A percentile compares a stretch with the other conserved stretches of the same genome.
Evolutionary conservation across 1,140 invertebrate species (phyloP).

Genomic region (Ylistrum balloti): DNA sequence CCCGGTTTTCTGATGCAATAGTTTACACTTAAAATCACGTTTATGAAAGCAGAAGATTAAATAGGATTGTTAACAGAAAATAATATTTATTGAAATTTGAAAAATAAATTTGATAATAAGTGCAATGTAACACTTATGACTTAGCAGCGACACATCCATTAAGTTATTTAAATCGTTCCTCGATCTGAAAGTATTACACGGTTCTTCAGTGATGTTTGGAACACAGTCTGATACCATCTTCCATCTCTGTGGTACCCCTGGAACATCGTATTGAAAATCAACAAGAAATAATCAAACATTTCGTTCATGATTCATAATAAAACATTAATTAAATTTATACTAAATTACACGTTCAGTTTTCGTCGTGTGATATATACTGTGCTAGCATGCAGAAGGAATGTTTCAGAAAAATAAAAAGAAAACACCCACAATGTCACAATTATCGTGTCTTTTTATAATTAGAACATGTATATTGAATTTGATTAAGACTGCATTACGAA

Average conservation of each 20-base stretch:
- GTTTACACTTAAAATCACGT: not conserved
- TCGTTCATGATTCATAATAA: too few relatives aligned
- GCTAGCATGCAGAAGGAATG: too few relatives aligned
- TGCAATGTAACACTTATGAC: not conserved
- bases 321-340: too few relatives aligned
- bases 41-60: not conserved
- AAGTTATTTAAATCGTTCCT: not conserved
- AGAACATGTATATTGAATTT: too few relatives aligned
- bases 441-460: too few relatives aligned
- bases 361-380: too few relatives aligned
- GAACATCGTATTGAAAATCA: too few relatives aligned
- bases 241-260: not conserved
- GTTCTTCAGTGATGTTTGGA: not conserved
- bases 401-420: too few relatives aligned
- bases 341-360: too few relatives aligned
- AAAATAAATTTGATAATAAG: conserved; percentile 22
- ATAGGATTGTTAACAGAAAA: not conserved
- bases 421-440: too few relatives aligned
- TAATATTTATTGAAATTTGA: conserved; percentile 30
- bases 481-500: too few relatives aligned
- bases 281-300: too few relatives aligned
- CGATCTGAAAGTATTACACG: not conserved
- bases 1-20: not conserved
- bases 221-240: not conserved
- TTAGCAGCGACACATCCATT: not conserved